phyloP scores from a whole-genome alignment of 2,797 vertebrate species.

The Babyrousa celebensis region DNA sequence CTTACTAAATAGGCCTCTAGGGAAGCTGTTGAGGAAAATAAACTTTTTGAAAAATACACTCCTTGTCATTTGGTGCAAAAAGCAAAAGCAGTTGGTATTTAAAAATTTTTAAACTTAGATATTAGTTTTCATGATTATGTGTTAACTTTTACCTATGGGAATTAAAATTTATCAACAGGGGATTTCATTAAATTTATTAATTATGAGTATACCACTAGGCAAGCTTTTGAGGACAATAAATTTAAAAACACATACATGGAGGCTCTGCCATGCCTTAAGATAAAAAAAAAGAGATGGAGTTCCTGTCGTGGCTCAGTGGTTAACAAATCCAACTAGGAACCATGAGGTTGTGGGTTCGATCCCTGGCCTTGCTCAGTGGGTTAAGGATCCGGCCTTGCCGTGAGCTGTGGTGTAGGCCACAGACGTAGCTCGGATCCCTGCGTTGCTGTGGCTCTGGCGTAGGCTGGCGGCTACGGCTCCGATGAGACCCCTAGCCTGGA shows the following conservation, averaged over 20 bases:
- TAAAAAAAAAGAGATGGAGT: not conserved
- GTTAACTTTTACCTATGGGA: not conserved
- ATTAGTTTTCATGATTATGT: conserved; percentile 43
- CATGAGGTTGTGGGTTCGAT: too few species aligned
- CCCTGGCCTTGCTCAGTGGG: too few species aligned
- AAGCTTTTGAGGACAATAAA: not conserved
- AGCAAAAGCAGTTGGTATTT: conserved; percentile 12
- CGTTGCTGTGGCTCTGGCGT: too few species aligned
- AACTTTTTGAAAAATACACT: not conserved
- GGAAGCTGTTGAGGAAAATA: not conserved
- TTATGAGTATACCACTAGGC: not conserved
- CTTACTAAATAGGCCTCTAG: not conserved
- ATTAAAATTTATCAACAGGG: conserved; percentile 34
- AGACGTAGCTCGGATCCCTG: too few species aligned
- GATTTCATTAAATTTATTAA: conserved; percentile 5
- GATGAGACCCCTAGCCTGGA: too few species aligned
- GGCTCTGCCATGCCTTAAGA: not conserved
- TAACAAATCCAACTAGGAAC: too few species aligned
- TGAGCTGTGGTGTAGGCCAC: too few species aligned
- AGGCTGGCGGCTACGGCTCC: too few species aligned
- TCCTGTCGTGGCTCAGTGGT: too few species aligned
- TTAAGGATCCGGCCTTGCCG: too few species aligned
- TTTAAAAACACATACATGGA: not conserved
- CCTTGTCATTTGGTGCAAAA: not conserved
- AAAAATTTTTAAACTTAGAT: not conserved